Evolutionary conservation across 2,113 vertebrate genomes (phyloP), one percentile per base, ranked within the genome.

Genomic region (Felis chaus): DNA sequence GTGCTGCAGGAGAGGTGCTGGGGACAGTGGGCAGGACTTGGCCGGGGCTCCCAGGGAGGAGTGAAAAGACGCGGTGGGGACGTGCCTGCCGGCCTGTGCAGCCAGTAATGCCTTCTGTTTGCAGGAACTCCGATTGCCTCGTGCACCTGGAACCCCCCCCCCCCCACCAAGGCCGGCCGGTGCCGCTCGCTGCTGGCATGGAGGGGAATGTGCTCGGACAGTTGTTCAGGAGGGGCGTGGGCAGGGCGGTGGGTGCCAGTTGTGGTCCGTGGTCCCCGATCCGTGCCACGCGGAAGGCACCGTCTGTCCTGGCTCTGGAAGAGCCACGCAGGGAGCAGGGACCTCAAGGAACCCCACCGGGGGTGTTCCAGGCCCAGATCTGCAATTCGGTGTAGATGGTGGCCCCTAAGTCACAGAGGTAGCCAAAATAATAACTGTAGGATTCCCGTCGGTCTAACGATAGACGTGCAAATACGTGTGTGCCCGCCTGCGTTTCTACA

Each of bases 11-110:
- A 6, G 18, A 16, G 31, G 10, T 50, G 45, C 9, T 19, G 31
- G n/a, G 5, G 4, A 9, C 23, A 19, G 66, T 33, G 68, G 53
- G 13, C 4, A 10, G 8, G 50, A 29, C 5, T 1, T 18, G 10
- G 50, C 8, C 45, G 31, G 1, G 3, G 25, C 71, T 55, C 25
- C 1, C 53, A 36, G 10, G 4, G 3, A 25, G n/a, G 16, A 33
- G 7, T 31, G 15, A 0, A 3, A 18, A 15, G 63, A 10, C 21
- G 11, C 11, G 1, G 9, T 31, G 45, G 57, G 33, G 41, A 5
- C 25, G 21, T 19, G 21, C 10, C 45, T 19, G 48, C 36, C 3
- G 4, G 21, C 29, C 7, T 4, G 15, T 15, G 12, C 21, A 25
- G 78, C 1, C 5, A 16, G 18, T 57, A 39, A 57, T 36, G 41